These are phyloP conservation scores for Ceuthmochares aereus DNA, from an alignment of 2,113 vertebrate species.

Conservation along the genomic window DNA sequence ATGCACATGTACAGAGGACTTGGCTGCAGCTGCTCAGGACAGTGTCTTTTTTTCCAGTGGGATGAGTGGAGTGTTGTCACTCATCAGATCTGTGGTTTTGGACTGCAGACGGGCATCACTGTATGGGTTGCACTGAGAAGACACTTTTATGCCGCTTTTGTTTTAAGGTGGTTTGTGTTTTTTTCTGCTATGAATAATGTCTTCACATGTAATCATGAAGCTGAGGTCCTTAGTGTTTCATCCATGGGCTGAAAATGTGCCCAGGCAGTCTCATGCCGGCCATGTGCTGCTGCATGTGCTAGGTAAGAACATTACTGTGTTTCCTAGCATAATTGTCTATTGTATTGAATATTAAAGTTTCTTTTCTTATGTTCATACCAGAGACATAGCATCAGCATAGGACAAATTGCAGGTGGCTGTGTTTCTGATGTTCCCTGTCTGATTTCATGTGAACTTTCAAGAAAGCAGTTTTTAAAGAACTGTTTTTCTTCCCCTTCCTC, in stretches of 20 bases:
- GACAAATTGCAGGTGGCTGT: background rate
- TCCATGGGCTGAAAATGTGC: background rate
- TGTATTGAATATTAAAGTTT: background rate
- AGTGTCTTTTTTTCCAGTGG: background rate
- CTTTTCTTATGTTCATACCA: background rate
- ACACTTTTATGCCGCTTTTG: background rate
- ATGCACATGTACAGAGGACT: background rate
- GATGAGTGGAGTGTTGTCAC: background rate
- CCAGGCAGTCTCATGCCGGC: background rate
- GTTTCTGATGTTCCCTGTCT: background rate
- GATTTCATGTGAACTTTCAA: background rate
- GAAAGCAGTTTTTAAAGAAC: background rate
- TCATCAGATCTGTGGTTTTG: background rate
- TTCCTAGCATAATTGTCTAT: background rate
- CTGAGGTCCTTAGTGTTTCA: background rate
- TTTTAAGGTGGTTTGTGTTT: background rate
- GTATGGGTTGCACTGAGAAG: background rate
- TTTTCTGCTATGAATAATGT: background rate
- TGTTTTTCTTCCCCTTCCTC: slow-evolving; percentile 34
- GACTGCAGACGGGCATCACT: background rate
- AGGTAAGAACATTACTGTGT: background rate
- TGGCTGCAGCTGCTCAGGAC: background rate
- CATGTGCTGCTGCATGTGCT: background rate
- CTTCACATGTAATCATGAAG: background rate
- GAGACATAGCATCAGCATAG: background rate